Percentiles rank a stretch among this genome's conserved stretches.
Evolutionary conservation across 2,797 vertebrate genomes (phyloP).

Genomic region (Perodicticus potto): DNA sequence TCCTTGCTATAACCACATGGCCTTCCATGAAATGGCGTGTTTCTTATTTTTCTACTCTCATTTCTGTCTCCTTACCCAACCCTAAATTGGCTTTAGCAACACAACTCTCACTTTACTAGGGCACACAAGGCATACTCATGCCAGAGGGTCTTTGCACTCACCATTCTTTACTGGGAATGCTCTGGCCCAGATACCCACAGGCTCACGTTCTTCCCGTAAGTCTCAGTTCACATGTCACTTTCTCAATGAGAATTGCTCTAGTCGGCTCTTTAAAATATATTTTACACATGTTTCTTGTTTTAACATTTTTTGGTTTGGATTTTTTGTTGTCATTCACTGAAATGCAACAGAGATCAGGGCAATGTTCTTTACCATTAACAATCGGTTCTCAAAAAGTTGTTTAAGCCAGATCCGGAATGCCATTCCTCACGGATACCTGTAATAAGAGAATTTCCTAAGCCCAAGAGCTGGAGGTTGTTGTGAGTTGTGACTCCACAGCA

Average conservation of each 20-base stretch:
- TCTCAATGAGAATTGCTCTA: background rate
- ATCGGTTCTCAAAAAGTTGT: background rate
- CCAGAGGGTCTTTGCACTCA: background rate
- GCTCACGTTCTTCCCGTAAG: background rate
- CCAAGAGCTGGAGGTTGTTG: too few species aligned
- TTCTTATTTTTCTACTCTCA: background rate
- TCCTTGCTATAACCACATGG: background rate
- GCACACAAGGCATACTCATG: fast-evolving
- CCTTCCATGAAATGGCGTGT: background rate
- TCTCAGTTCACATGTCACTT: background rate
- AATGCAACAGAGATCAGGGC: background rate
- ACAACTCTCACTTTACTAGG: background rate
- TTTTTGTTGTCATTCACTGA: background rate
- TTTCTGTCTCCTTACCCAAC: background rate
- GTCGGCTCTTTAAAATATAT: background rate
- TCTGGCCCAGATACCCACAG: background rate
- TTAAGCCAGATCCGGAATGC: background rate
- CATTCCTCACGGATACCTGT: background rate
- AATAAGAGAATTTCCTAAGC: too few species aligned
- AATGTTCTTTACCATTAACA: background rate
- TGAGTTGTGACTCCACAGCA: too few species aligned
- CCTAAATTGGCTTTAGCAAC: background rate
- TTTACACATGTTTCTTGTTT: background rate
- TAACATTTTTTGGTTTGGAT: background rate
- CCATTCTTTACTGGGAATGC: background rate